A percentile compares a stretch with the other conserved stretches of the same genome.
Conservation (phyloP, 1,140 invertebrate species). For the Aphis craccivora region DNA sequence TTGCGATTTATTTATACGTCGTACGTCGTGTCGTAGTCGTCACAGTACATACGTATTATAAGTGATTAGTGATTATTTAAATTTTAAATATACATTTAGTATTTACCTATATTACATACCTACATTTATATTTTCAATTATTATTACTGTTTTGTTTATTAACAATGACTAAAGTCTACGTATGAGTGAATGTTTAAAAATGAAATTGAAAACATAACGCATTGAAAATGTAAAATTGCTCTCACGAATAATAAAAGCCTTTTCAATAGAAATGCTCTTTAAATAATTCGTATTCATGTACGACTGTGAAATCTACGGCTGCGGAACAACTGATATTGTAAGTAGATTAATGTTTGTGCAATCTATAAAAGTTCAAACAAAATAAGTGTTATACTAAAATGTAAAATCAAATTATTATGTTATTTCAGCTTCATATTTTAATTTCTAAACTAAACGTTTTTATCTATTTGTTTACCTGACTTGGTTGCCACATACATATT, state of each 20-base stretch:
- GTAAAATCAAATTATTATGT: neutral
- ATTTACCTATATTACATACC: neutral
- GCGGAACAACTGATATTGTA: neutral
- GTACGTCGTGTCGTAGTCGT: neutral
- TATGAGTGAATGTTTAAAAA: neutral
- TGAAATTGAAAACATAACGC: neutral
- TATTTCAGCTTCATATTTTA: too few relatives aligned
- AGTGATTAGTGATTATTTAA: too few relatives aligned
- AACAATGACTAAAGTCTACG: neutral
- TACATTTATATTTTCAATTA: neutral
- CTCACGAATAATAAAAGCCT: neutral
- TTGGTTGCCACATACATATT: too few relatives aligned
- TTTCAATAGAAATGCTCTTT: neutral
- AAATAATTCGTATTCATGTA: neutral
- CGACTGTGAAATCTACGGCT: neutral
- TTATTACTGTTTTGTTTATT: neutral
- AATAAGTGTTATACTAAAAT: neutral
- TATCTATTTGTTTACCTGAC: too few relatives aligned
- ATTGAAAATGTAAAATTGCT: neutral
- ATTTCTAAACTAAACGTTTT: too few relatives aligned
- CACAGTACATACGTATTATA: neutral
- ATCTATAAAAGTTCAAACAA: neutral
- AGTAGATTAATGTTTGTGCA: neutral
- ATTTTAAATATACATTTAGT: too few relatives aligned
- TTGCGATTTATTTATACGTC: too few relatives aligned